These are phyloP conservation scores for Chinchilla lanigera DNA, from an alignment of 2,113 vertebrate species.

Conservation along the genomic window DNA sequence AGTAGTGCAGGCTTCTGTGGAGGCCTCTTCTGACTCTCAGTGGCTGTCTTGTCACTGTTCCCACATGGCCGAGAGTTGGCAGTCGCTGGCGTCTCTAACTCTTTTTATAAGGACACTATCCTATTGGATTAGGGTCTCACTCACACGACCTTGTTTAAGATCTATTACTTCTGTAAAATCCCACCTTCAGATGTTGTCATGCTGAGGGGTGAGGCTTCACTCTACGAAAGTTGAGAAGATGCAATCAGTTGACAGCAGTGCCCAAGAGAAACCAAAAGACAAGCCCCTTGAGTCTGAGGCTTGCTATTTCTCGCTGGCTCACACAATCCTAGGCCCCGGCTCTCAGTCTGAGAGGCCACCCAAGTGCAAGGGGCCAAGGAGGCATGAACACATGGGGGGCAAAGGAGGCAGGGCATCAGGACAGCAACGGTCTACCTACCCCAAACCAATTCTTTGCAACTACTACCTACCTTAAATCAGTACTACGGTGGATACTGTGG, in stretches of 20 bases:
- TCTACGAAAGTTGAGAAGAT: neutral
- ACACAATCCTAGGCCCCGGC: neutral
- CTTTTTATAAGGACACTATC: neutral
- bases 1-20: neutral
- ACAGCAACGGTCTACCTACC: neutral
- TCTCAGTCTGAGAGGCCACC: neutral
- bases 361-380: neutral
- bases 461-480: neutral
- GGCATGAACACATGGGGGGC: neutral
- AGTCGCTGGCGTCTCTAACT: neutral
- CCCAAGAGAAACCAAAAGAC: neutral
- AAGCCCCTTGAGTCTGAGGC: too few relatives aligned
- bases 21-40: neutral
- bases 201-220: neutral
- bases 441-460: neutral
- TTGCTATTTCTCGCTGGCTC: neutral
- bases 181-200: neutral
- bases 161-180: neutral
- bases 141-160: neutral
- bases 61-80: too few relatives aligned
- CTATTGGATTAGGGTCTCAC: too few relatives aligned
- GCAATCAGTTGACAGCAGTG: neutral
- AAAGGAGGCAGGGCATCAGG: fast-evolving
- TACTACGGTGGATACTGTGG: fast-evolving
- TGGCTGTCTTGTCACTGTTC: neutral